Evolutionary conservation across 37 sponge, comb jelly and placozoan species (phyloP), one percentile per base, ranked within the genome.

Genomic region (Chondrosia reniformis): DNA sequence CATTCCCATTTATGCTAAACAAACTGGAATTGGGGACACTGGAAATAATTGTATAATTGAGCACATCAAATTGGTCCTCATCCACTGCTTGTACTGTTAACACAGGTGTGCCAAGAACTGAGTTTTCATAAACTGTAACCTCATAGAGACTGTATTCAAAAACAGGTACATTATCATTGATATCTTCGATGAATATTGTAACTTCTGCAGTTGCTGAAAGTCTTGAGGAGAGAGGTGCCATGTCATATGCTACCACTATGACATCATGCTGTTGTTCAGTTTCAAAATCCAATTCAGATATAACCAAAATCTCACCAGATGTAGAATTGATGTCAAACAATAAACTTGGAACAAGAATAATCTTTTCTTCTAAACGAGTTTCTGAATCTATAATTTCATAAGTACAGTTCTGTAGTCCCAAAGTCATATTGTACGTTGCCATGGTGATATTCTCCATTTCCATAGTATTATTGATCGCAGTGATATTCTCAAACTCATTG

Each of bases 61-160:
- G 45, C 0, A 45, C 76, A 15, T 66, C 83, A 76, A 81, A 85
- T 1, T 63, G n/a, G 41, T 94, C 94, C 31, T 27, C 39, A 45
- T 94, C 94, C 21, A 41, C 45, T n/a, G 91, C 94, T 46, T 73
- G 72, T 10, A 94, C 81, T 32, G 27, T 45, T 25, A 85, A 45
- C 12, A 92, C 54, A 0, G 34, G 5, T 6, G 74, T 42, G 24
- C 77, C 64, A 43, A 79, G 65, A 55, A 33, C 31, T 4, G 88
- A 39, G 43, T 79, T 79, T 57, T 79, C 80, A n/a, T 33, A 30
- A 6, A 79, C 62, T 40, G 80, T 21, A 7, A 46, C 67, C 8
- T 33, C 22, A 39, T 65, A 79, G 55, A 44, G 41, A 3, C n/a
- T 9, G 3, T 39, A 2, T 2, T 24, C 72, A 69, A 69, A 69